Evolutionary conservation across 2,888 invertebrate genomes (phyloP).

Genomic region (Phrixothrix hirtus): DNA sequence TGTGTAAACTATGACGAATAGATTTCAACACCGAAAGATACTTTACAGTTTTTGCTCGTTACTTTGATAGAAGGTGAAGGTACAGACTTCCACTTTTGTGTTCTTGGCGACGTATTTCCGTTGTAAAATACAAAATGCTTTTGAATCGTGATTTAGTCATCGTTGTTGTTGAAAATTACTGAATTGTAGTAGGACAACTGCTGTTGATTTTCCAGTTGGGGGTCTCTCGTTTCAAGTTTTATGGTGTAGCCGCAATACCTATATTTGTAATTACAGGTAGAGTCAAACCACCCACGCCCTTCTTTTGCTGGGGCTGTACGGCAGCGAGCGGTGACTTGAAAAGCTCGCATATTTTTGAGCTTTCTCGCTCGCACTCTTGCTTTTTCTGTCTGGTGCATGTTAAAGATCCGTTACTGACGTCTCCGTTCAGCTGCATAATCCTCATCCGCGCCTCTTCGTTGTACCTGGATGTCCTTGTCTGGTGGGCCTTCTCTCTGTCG

Average conservation of each 20-base stretch:
- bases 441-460: conserved; percentile 34
- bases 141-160: conserved; percentile 23
- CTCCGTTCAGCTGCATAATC: conserved; percentile 28
- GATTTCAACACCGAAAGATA: background rate
- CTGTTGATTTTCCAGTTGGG: conserved; percentile 26
- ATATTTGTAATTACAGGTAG: conserved; percentile 32
- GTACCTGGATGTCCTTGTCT: conserved; percentile 32
- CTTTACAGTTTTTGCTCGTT: background rate
- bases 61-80: background rate
- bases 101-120: background rate
- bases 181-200: conserved; percentile 22
- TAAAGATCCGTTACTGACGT: conserved; percentile 20
- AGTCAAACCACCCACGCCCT: conserved; percentile 31
- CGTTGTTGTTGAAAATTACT: conserved; percentile 10
- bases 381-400: conserved; percentile 30
- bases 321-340: conserved; percentile 32
- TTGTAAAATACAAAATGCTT: conserved; percentile 4
- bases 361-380: conserved; percentile 28
- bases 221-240: conserved; percentile 23
- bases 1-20: background rate
- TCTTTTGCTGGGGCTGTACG: conserved; percentile 29
- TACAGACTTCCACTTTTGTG: background rate
- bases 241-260: conserved; percentile 30
- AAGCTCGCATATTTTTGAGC: conserved; percentile 33
- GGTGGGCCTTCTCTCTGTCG: conserved; percentile 38